Base-by-base conservation (phyloP, 2,113 vertebrate species). In the Ammodytes dubius region DNA sequence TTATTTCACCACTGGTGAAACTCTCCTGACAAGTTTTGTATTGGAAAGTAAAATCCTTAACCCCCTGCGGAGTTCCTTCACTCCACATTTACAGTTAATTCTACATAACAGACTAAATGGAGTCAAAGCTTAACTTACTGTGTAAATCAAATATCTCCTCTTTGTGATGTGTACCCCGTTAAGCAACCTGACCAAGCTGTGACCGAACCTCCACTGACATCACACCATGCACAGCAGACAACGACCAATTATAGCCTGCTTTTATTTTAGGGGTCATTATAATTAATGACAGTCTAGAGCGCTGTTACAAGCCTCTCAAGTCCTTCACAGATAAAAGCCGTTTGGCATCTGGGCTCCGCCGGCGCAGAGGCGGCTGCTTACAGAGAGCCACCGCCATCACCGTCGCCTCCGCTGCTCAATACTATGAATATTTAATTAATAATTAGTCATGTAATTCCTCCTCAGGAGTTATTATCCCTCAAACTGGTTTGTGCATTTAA, bases 391-490 rank as follows among this genome's bases (percentile, higher is more conserved):
- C 52, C 53, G 37, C 50, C 56, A 4, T 5, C 68, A 0, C 54
- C 19, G 13, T 90, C 12, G 87, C 88, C 93, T 92, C 96, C 95
- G 95, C 96, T 94, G 95, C 94, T 94, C 2, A 47, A 74, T 13
- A 95, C 97, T 95, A 96, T 97, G 97, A 99, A 99, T 97, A 97
- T 99, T 97, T 97, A 98, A 99, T 98, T 99, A 97, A 98, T 99
- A 98, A 99, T 99, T 98, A 98, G 97, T 98, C 96, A 96, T 97
- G 97, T 99, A 97, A 99, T 98, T 96, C 96, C 96, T 98, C 97
- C 96, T 97, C 95, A 95, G 96, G 97, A 97, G 96, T 97, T 97
- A 97, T 97, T 96, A 96, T 96, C 96, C 96, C 96, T 97, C 96
- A 96, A 97, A 97, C 96, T 95, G 97, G 96, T 96, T 97, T 96